Percentiles rank a stretch among this genome's conserved stretches.
These are phyloP conservation scores for Molorchus minor DNA, from an alignment of 2,888 invertebrate genomes.

Conservation along the genomic window DNA sequence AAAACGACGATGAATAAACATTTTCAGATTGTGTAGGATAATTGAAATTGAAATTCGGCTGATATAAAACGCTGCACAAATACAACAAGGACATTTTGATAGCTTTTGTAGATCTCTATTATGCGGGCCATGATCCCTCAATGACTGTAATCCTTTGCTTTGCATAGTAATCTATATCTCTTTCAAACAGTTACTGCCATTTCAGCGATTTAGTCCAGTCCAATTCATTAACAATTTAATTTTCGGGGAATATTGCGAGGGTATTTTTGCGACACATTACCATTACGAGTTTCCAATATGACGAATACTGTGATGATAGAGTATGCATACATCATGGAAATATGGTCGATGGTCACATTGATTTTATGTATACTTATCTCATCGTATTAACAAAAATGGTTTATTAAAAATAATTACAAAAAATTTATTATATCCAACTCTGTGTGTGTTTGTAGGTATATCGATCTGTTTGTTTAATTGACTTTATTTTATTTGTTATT, in stretches of 20 bases:
- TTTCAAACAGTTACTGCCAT: slow-evolving; percentile 56
- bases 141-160: slow-evolving; percentile 47
- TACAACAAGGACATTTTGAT: slow-evolving; percentile 45
- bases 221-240: slow-evolving; percentile 56
- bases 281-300: no score
- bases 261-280: neutral
- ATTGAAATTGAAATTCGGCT: slow-evolving; percentile 46
- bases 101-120: slow-evolving; percentile 47
- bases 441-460: no score
- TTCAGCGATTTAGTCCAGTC: slow-evolving; percentile 53
- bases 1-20: slow-evolving; percentile 35
- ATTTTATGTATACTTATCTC: no score
- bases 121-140: slow-evolving; percentile 49
- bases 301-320: no score
- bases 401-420: no score
- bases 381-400: no score
- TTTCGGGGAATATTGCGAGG: slow-evolving; percentile 41
- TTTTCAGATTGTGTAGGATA: slow-evolving; percentile 35
- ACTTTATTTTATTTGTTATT: no score
- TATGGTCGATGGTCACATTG: no score
- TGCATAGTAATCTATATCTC: slow-evolving; percentile 54
- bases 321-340: no score
- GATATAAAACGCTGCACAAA: slow-evolving; percentile 52
- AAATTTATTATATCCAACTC: no score
- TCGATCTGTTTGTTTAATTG: no score